Evolutionary conservation across 1,140 invertebrate genomes (phyloP).

Genomic region (Megalonaias nervosa): DNA sequence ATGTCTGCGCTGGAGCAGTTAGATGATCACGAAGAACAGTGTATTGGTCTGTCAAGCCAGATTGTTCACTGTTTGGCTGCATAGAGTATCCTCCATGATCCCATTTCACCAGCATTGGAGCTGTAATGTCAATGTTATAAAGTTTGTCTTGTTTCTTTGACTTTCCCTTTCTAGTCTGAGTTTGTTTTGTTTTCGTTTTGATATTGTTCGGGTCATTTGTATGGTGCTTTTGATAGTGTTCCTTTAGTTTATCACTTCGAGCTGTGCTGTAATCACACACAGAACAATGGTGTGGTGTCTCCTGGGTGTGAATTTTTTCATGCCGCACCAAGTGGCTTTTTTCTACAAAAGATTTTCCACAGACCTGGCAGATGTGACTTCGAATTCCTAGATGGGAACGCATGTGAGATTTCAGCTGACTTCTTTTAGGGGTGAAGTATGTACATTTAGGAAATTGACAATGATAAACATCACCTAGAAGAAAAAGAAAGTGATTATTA

Average conservation of each 20-base stretch:
- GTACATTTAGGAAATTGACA: slow-evolving; percentile 78
- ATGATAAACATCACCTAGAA: slow-evolving; percentile 75
- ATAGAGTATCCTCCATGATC: slow-evolving; percentile 50
- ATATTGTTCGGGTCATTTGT: slow-evolving; percentile 68
- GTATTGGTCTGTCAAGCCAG: slow-evolving; percentile 11
- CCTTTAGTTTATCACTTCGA: slow-evolving; percentile 80
- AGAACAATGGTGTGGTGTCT: slow-evolving; percentile 74
- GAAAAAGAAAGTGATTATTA: slow-evolving; percentile 20
- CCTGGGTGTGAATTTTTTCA: slow-evolving; percentile 78
- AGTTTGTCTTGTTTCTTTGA: slow-evolving; percentile 1
- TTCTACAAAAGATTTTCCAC: slow-evolving; percentile 79
- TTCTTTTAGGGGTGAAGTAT: slow-evolving; percentile 80
- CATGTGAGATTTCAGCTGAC: slow-evolving; percentile 79
- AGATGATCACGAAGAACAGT: slow-evolving; percentile 20
- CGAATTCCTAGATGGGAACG: slow-evolving; percentile 78
- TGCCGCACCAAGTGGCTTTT: slow-evolving; percentile 79
- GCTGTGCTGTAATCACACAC: slow-evolving; percentile 80
- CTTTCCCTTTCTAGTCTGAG: no score
- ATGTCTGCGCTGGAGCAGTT: no score
- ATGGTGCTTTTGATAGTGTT: slow-evolving; percentile 79
- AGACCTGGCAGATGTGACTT: slow-evolving; percentile 77
- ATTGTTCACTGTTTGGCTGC: slow-evolving; percentile 17
- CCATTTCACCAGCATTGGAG: slow-evolving; percentile 29
- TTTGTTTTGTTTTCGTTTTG: neutral
- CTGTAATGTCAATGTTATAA: slow-evolving; percentile 9